phyloP scores from a whole-genome alignment of 2,797 vertebrate genomes.

The Poecile montanus region DNA sequence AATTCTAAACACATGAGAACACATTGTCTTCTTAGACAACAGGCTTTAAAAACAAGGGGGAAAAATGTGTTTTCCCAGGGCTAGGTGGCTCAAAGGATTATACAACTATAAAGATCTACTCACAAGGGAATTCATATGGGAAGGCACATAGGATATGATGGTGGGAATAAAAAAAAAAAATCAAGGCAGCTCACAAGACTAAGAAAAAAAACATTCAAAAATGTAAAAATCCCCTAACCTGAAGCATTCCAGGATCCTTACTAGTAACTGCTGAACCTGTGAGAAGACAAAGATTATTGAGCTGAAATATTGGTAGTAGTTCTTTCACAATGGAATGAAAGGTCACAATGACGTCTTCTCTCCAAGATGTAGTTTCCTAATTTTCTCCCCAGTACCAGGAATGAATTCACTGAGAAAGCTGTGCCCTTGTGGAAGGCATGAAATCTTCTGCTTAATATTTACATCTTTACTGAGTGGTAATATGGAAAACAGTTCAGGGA shows the following conservation, averaged over 20 bases:
- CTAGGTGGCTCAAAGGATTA: slow-evolving; percentile 4
- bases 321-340: slow-evolving; percentile 62
- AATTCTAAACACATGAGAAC: background rate
- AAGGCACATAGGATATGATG: background rate
- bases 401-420: slow-evolving; percentile 54
- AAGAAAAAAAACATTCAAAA: background rate
- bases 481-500: slow-evolving; percentile 34
- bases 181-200: background rate
- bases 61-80: background rate
- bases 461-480: slow-evolving; percentile 40
- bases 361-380: slow-evolving; percentile 65
- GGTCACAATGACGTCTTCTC: slow-evolving; percentile 54
- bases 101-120: background rate
- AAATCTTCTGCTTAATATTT: slow-evolving; percentile 71
- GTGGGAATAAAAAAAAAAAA: background rate
- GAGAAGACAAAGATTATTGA: slow-evolving; percentile 71
- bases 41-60: slow-evolving; percentile 1
- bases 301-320: slow-evolving; percentile 52
- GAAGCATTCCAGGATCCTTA: slow-evolving; percentile 32
- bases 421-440: slow-evolving; percentile 62
- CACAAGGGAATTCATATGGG: background rate
- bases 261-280: background rate
- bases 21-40: background rate
- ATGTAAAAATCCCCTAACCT: background rate
- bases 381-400: slow-evolving; percentile 47